These are phyloP conservation scores for Hemiscyllium ocellatum DNA, from an alignment of 2,113 vertebrate genomes.

Conservation along the genomic window DNA sequence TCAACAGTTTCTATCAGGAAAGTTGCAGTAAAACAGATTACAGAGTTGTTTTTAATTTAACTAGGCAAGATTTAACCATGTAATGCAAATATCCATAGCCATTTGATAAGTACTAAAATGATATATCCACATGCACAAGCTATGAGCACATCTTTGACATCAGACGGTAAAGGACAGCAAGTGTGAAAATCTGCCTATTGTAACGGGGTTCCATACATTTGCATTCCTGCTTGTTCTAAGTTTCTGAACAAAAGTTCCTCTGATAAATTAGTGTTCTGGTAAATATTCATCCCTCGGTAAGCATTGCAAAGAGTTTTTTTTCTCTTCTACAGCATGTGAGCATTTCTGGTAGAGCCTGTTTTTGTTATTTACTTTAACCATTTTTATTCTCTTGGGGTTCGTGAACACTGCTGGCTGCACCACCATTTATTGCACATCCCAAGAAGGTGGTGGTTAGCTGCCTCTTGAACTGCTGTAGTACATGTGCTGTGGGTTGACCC, in stretches of 20 bases:
- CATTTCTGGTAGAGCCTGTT: too few species aligned
- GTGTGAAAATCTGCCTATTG: not conserved
- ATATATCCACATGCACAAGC: not conserved
- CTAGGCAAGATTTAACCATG: not conserved
- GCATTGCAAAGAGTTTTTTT: not conserved
- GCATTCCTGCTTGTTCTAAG: not conserved
- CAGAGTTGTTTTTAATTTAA: not conserved
- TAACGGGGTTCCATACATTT: not conserved
- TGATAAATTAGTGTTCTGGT: not conserved
- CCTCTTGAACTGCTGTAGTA: too few species aligned
- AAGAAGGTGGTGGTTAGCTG: too few species aligned
- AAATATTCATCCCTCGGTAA: not conserved
- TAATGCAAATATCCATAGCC: not conserved
- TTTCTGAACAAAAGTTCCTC: not conserved
- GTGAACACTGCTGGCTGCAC: too few species aligned
- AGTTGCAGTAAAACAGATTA: not conserved
- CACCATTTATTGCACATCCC: too few species aligned
- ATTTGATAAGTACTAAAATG: not conserved
- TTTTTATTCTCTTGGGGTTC: too few species aligned
- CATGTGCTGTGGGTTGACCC: too few species aligned
- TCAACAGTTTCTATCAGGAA: not conserved
- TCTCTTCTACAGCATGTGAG: too few species aligned
- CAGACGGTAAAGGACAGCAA: not conserved
- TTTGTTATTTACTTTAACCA: too few species aligned
- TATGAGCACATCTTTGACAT: not conserved